Percentiles rank a stretch among this genome's conserved stretches.
Conservation (phyloP, 2,797 vertebrate genomes). For the Arctocebus calabarensis region DNA sequence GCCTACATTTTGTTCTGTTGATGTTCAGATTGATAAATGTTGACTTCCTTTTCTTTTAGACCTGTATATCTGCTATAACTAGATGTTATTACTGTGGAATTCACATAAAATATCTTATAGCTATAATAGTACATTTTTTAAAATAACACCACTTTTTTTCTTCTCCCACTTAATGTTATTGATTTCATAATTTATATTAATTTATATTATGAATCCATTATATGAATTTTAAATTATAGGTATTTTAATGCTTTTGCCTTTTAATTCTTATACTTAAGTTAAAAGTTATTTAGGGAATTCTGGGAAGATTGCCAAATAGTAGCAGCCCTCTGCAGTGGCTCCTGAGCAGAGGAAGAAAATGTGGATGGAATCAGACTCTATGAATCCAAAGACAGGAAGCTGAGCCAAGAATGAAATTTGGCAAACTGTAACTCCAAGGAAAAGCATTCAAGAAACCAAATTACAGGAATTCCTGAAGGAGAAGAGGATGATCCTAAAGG, state of each 20-base stretch:
- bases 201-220: background rate
- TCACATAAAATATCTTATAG: background rate
- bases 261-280: background rate
- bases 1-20: background rate
- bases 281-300: background rate
- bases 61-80: background rate
- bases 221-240: background rate
- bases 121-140: background rate
- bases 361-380: no score
- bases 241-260: background rate
- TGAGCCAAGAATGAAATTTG: no score
- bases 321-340: no score
- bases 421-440: no score
- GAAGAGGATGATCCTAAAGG: no score
- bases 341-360: no score
- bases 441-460: no score
- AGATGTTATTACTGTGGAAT: background rate
- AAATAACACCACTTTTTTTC: background rate
- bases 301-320: no score
- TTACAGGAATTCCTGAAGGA: no score
- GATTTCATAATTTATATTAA: background rate
- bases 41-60: background rate
- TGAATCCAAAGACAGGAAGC: no score
- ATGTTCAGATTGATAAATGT: background rate
- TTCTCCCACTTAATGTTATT: background rate